Evolutionary conservation across 2,888 invertebrate species (phyloP).

Genomic region (Hartigia nigra): DNA sequence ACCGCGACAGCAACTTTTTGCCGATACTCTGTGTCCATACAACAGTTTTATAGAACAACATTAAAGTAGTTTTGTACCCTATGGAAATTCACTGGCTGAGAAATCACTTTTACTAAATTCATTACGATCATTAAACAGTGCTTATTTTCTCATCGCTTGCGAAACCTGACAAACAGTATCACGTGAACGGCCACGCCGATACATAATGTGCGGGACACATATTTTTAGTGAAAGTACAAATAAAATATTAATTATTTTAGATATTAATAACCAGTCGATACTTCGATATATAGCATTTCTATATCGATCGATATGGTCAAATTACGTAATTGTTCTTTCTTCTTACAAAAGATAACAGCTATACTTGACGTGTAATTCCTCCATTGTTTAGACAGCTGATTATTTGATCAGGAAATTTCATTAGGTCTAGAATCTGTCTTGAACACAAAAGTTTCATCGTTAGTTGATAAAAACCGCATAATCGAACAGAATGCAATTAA

Average conservation of each 20-base stretch:
- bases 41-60: neutral
- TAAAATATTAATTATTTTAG: neutral
- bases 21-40: neutral
- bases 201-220: neutral
- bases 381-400: neutral
- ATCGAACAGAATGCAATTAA: neutral
- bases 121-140: neutral
- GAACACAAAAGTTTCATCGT: neutral
- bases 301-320: neutral
- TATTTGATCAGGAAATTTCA: neutral
- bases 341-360: neutral
- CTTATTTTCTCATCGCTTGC: neutral
- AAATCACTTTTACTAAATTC: neutral
- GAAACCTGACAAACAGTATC: neutral
- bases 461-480: neutral
- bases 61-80: neutral
- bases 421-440: neutral
- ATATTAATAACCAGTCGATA: neutral
- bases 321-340: neutral
- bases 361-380: neutral
- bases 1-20: neutral
- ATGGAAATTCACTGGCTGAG: conserved; percentile 1
- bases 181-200: neutral
- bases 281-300: neutral
- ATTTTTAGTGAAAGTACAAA: neutral